phyloP scores from a whole-genome alignment of 2,113 vertebrate species.

The Todiramphus chloris region DNA sequence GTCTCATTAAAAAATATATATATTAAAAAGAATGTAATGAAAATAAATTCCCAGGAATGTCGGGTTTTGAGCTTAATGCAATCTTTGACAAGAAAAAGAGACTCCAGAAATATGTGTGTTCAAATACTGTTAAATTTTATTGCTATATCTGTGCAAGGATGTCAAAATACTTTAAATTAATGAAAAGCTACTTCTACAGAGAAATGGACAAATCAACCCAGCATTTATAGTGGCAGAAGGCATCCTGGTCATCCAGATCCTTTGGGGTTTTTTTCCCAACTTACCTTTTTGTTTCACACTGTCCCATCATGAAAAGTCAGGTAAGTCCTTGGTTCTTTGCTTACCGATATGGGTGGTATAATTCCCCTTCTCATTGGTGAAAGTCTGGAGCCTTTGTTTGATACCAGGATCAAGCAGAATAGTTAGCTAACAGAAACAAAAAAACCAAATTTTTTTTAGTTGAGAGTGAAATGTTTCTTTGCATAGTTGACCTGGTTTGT shows the following conservation, averaged over 20 bases:
- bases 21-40: background rate
- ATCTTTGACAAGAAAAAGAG: background rate
- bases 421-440: background rate
- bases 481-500: background rate
- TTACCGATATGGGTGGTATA: background rate
- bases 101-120: background rate
- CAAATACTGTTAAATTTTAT: background rate
- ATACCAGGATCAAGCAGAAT: background rate
- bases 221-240: background rate
- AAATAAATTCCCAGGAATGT: background rate
- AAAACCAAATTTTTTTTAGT: background rate
- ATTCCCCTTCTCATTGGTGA: background rate
- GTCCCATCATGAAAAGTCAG: fast-evolving
- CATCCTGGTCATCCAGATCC: background rate
- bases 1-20: background rate
- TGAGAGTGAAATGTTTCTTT: background rate
- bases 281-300: background rate
- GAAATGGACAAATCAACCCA: background rate
- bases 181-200: background rate
- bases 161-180: background rate
- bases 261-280: background rate
- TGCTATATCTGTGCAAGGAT: background rate
- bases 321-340: background rate
- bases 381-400: background rate
- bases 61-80: background rate